Evolutionary conservation across 2,113 vertebrate genomes (phyloP).

Genomic region (Ciconia boyciana): DNA sequence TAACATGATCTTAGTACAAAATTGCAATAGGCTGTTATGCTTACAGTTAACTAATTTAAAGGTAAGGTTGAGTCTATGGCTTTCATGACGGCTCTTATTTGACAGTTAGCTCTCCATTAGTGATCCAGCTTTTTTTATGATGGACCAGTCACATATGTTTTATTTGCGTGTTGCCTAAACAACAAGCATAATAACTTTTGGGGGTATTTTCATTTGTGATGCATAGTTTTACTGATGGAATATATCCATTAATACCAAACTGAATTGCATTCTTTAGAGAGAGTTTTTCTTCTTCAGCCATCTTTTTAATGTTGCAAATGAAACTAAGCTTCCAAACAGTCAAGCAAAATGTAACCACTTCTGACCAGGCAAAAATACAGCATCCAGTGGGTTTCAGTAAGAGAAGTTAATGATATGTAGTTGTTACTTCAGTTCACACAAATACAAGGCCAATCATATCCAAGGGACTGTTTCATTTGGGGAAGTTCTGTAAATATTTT

Average conservation of each 20-base stretch:
- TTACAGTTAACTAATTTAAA: not conserved
- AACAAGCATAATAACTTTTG: not conserved
- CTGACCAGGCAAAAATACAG: not conserved
- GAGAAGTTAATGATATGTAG: not conserved
- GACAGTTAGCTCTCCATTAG: not conserved
- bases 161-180: conserved; percentile 17
- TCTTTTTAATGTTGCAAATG: not conserved
- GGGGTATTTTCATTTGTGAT: conserved; percentile 15
- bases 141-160: conserved; percentile 28
- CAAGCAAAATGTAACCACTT: not conserved
- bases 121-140: not conserved
- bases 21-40: not conserved
- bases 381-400: not conserved
- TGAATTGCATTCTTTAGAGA: not conserved
- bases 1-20: not conserved
- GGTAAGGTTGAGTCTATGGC: not conserved
- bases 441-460: not conserved
- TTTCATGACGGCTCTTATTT: not conserved
- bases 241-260: not conserved
- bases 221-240: conserved; percentile 3
- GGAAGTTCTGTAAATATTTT: not conserved
- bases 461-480: not conserved
- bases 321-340: conserved; percentile 10
- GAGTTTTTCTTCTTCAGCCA: conserved; percentile 26
- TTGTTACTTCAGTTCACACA: not conserved